A percentile compares a stretch with the other conserved stretches of the same genome.
Evolutionary conservation across 1,140 invertebrate genomes (phyloP).

Genomic region (Tigriopus japonicus): DNA sequence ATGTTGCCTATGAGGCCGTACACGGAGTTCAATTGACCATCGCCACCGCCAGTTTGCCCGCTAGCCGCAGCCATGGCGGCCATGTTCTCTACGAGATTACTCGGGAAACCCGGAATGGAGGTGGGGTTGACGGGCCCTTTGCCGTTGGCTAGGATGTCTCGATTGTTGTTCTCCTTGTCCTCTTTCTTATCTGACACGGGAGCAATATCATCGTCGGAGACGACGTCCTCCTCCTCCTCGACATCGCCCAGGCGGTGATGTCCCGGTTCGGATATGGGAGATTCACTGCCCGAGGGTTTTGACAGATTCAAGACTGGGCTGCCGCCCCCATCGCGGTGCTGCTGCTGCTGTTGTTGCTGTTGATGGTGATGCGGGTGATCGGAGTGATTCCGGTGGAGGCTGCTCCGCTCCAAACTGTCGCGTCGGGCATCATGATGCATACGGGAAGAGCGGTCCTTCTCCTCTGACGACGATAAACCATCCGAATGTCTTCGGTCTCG

Average conservation of each 20-base stretch:
- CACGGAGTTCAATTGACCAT: not conserved
- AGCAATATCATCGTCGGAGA: not conserved
- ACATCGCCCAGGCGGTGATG: not conserved
- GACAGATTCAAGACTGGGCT: not conserved
- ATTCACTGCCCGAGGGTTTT: not conserved
- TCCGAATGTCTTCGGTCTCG: too few species aligned
- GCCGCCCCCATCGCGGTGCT: not conserved
- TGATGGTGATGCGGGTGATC: not conserved
- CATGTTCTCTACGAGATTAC: not conserved
- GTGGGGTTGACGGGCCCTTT: not conserved
- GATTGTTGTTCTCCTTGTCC: slow-evolving; percentile 5
- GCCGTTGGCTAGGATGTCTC: too few species aligned
- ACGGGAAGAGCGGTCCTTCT: too few species aligned
- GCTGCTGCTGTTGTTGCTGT: not conserved
- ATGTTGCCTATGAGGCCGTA: slow-evolving; percentile 4
- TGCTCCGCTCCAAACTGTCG: not conserved
- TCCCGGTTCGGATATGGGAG: not conserved
- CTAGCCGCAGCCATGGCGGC: not conserved
- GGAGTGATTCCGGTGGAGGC: not conserved
- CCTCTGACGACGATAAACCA: too few species aligned
- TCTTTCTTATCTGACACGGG: not conserved
- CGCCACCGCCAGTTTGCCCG: not conserved
- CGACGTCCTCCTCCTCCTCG: not conserved
- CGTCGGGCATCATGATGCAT: too few species aligned
- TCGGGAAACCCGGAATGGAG: not conserved